Evolutionary conservation across 2,797 vertebrate species (phyloP).

Genomic region (Sarcophilus harrisii): DNA sequence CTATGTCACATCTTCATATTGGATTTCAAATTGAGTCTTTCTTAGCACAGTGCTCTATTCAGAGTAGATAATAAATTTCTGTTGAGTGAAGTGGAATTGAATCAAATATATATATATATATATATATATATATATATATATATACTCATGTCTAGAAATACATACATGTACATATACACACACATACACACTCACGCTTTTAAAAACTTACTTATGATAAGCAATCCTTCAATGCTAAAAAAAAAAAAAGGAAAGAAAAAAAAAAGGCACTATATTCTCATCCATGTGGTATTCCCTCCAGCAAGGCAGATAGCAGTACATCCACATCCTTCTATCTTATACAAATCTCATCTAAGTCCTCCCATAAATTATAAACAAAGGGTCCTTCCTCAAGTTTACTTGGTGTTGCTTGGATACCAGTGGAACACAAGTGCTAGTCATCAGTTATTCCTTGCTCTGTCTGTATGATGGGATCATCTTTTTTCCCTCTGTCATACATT

Average conservation of each 20-base stretch:
- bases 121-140: neutral
- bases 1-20: neutral
- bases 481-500: neutral
- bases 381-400: neutral
- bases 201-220: neutral
- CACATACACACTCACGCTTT: neutral
- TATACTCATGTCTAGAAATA: too few species aligned
- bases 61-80: neutral
- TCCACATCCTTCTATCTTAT: neutral
- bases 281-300: neutral
- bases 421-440: neutral
- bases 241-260: too few species aligned
- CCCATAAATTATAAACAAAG: neutral
- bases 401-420: neutral
- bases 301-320: neutral
- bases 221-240: neutral
- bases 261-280: neutral
- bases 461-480: neutral
- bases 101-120: neutral
- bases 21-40: neutral
- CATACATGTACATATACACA: neutral
- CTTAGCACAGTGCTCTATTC: neutral
- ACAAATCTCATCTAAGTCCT: neutral
- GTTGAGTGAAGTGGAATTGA: neutral
- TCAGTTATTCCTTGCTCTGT: neutral